Percentiles rank a stretch among this genome's conserved stretches.
Conservation (phyloP, 2,113 vertebrate species). For the Scartelaos histophorus region DNA sequence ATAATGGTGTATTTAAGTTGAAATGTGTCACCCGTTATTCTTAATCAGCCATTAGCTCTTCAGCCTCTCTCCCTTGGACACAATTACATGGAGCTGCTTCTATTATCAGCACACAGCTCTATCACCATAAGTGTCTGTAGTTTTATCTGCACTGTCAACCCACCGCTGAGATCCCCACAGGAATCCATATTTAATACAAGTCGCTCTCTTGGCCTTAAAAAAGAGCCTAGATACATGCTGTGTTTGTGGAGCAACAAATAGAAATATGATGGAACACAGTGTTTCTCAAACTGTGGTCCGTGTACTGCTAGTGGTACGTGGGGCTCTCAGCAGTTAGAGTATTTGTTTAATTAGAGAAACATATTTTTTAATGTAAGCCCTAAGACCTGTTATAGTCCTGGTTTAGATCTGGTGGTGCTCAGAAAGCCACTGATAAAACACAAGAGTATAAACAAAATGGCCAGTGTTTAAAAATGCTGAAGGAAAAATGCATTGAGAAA, state of each 20-base stretch:
- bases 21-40: neutral
- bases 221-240: conserved; percentile 28
- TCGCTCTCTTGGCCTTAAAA: conserved; percentile 16
- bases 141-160: conserved; percentile 39
- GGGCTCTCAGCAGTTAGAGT: no score
- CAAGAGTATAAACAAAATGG: no score
- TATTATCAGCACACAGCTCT: conserved; percentile 21
- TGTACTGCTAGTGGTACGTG: neutral
- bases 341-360: no score
- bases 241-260: conserved; percentile 14
- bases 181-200: conserved; percentile 24
- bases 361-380: no score
- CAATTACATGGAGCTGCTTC: conserved; percentile 19
- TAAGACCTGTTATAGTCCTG: no score
- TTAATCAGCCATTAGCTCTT: neutral
- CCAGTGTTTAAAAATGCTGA: no score
- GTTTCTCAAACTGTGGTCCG: no score
- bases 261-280: conserved; percentile 7
- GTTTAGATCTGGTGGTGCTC: no score
- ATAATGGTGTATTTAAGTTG: conserved; percentile 11
- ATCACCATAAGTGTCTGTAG: conserved; percentile 22
- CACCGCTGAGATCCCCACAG: conserved; percentile 31
- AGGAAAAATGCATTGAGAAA: no score
- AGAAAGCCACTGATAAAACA: no score
- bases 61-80: conserved; percentile 8